phyloP scores from a whole-genome alignment of 2,113 vertebrate genomes.

The human region DNA sequence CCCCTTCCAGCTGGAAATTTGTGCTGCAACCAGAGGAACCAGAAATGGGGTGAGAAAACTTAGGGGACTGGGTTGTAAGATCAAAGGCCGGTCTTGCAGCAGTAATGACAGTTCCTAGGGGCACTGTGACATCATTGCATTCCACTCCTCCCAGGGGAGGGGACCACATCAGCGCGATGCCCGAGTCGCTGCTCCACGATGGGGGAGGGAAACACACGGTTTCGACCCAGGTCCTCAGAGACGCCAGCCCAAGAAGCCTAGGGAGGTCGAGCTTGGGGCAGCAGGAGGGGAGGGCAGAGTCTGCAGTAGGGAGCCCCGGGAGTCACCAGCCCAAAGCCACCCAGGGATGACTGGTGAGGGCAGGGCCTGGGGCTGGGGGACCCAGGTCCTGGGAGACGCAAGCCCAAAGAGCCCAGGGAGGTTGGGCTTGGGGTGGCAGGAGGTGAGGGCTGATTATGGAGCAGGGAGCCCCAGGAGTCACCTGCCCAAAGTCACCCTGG shows the following conservation, averaged over 20 bases:
- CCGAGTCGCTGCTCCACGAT: neutral
- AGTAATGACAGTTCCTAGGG: slow-evolving; percentile 46
- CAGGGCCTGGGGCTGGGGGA: fast-evolving
- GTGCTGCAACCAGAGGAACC: neutral
- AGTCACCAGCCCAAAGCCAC: too few relatives aligned
- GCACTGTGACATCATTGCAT: slow-evolving; percentile 31
- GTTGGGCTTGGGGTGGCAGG: too few relatives aligned
- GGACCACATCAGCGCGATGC: neutral
- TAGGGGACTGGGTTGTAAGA: neutral
- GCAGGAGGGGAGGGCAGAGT: too few relatives aligned
- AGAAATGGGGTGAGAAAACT: neutral
- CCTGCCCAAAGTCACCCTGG: too few relatives aligned
- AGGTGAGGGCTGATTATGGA: too few relatives aligned
- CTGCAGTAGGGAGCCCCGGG: too few relatives aligned
- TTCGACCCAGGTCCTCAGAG: neutral
- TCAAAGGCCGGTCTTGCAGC: neutral
- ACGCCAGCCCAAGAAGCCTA: neutral
- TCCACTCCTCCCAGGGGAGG: neutral
- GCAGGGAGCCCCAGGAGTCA: too few relatives aligned
- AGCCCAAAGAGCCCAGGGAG: too few relatives aligned
- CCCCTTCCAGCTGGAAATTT: neutral
- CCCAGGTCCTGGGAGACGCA: too few relatives aligned
- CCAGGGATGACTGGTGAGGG: fast-evolving
- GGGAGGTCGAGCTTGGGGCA: neutral
- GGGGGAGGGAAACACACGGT: neutral